These are phyloP conservation scores for Clupea harengus DNA, from an alignment of 2,113 vertebrate genomes.

Conservation along the genomic window DNA sequence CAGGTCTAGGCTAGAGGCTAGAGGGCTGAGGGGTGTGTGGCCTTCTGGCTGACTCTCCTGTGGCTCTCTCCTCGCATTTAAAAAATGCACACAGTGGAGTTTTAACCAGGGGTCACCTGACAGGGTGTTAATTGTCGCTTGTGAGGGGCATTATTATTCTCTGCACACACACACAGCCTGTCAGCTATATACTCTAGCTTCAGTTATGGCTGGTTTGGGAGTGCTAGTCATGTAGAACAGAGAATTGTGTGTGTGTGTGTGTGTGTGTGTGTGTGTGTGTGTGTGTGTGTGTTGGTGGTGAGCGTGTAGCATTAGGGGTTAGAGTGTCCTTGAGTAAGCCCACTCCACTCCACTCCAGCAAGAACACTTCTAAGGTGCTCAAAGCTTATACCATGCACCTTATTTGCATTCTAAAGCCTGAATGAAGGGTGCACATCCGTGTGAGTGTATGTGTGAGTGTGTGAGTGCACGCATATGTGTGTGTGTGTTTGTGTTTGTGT, in stretches of 20 bases:
- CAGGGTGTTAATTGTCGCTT: background rate
- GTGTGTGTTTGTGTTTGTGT: too few relatives aligned
- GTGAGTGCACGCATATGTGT: too few relatives aligned
- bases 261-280: background rate
- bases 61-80: background rate
- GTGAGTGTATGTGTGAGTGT: too few relatives aligned
- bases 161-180: background rate
- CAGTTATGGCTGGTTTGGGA: background rate
- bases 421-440: background rate
- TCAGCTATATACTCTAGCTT: background rate
- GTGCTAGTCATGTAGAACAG: background rate
- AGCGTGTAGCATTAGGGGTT: background rate
- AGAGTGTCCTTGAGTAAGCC: background rate
- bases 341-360: background rate
- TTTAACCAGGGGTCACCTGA: background rate
- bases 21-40: too few relatives aligned
- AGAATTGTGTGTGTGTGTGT: background rate
- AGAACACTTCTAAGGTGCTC: background rate
- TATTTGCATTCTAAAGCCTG: slow-evolving; percentile 46
- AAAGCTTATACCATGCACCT: slow-evolving; percentile 26
- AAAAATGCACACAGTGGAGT: background rate
- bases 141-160: background rate
- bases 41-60: background rate
- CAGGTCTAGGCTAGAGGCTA: too few relatives aligned
- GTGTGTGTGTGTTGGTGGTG: background rate